Percentiles rank a stretch among this genome's conserved stretches.
Evolutionary conservation across 2,888 invertebrate genomes (phyloP).

Genomic region (Drosophila mimetica): DNA sequence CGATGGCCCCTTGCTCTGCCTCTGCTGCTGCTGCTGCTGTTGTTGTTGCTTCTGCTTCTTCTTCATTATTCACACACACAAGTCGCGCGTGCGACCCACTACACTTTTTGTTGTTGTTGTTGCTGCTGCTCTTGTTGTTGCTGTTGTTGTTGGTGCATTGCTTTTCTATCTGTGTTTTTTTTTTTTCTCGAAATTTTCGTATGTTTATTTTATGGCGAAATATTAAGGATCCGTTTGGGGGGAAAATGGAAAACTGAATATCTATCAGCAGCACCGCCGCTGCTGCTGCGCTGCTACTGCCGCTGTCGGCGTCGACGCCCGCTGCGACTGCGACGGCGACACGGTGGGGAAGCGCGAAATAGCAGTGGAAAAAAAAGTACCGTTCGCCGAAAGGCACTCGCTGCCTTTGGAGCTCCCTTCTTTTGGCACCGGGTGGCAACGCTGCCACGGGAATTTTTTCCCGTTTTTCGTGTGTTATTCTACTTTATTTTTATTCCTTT

Average conservation of each 20-base stretch:
- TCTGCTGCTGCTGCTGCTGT: conserved; percentile 45
- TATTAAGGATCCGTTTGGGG: too few species aligned
- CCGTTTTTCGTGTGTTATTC: background rate
- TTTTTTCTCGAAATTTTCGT: background rate
- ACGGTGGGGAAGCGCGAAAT: conserved; percentile 1
- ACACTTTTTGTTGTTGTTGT: conserved; percentile 53
- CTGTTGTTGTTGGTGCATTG: conserved; percentile 39
- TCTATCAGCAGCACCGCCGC: conserved; percentile 1
- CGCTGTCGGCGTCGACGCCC: conserved; percentile 1
- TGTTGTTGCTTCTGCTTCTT: conserved; percentile 76
- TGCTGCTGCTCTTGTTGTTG: conserved; percentile 35
- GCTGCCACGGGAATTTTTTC: conserved; percentile 4
- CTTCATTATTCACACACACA: conserved; percentile 75
- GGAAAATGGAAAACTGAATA: conserved; percentile 2
- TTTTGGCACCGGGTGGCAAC: conserved; percentile 36
- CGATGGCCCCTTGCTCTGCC: conserved; percentile 31
- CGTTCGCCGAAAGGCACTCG: conserved; percentile 36
- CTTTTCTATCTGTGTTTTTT: conserved; percentile 19
- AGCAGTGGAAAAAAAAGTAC: conserved; percentile 18
- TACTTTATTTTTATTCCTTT: background rate
- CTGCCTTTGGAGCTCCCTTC: conserved; percentile 18
- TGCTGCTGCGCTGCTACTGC: conserved; percentile 1
- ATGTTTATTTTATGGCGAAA: conserved; percentile 4
- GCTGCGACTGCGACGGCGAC: conserved; percentile 6
- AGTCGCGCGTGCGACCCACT: conserved; percentile 68